Percentiles rank a stretch among this genome's conserved stretches.
Evolutionary conservation across 2,888 invertebrate species (phyloP).

Genomic region (Neuroscelio doddi): DNA sequence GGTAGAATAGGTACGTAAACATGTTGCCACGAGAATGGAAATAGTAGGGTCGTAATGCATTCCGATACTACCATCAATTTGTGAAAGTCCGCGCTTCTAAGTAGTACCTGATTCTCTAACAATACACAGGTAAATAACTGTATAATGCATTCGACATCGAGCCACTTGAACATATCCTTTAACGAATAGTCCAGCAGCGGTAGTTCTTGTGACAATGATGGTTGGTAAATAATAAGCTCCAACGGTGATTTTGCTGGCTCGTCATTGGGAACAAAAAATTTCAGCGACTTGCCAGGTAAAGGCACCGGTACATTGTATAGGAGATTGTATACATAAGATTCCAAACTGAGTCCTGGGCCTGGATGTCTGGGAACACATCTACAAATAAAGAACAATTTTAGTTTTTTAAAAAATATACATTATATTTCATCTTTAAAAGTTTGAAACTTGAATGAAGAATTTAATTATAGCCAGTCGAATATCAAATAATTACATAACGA

Average conservation of each 20-base stretch:
- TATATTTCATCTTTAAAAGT: not conserved
- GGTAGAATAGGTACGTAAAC: slow-evolving; percentile 99
- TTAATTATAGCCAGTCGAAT: not conserved
- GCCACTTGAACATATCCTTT: slow-evolving; percentile 87
- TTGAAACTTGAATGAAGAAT: not conserved
- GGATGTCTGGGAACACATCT: slow-evolving; percentile 87
- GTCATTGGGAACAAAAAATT: slow-evolving; percentile 68
- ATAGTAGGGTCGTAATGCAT: slow-evolving; percentile 89
- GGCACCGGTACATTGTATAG: slow-evolving; percentile 95
- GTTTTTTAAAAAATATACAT: too few species aligned
- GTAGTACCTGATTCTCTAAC: slow-evolving; percentile 95
- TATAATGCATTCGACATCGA: slow-evolving; percentile 94
- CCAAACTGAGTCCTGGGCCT: slow-evolving; percentile 85
- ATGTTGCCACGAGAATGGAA: slow-evolving; percentile 98
- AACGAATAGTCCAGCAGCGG: slow-evolving; percentile 96
- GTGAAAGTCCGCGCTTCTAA: slow-evolving; percentile 95
- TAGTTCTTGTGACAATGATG: slow-evolving; percentile 85
- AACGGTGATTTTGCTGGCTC: slow-evolving; percentile 68
- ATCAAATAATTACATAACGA: not conserved
- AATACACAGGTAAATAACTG: slow-evolving; percentile 95
- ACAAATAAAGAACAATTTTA: slow-evolving; percentile 5
- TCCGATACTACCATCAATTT: slow-evolving; percentile 97
- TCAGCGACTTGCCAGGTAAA: slow-evolving; percentile 88
- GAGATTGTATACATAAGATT: slow-evolving; percentile 96
- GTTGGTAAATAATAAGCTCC: slow-evolving; percentile 81